A percentile compares a stretch with the other conserved stretches of the same genome.
Conservation (phyloP, 2,797 vertebrate genomes). For the Aulostomus chinensis region DNA sequence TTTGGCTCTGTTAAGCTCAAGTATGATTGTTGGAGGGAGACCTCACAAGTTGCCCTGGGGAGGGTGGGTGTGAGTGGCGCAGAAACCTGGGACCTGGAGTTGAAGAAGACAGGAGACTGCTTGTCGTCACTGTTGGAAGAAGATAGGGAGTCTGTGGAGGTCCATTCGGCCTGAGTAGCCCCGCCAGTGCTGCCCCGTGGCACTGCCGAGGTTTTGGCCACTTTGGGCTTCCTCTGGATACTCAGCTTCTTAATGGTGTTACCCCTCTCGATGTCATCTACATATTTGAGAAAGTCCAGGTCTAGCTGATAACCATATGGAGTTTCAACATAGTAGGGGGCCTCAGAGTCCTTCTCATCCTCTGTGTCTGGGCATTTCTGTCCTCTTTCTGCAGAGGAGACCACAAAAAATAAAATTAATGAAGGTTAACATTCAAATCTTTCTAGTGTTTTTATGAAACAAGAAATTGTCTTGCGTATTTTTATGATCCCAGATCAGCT, state of each 20-base stretch:
- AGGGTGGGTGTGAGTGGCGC: conserved; percentile 57
- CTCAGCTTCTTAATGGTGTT: conserved; percentile 96
- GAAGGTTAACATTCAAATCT: neutral
- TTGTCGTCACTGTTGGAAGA: conserved; percentile 96
- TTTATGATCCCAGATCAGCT: too few relatives aligned
- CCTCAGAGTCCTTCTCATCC: conserved; percentile 82
- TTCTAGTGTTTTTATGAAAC: too few relatives aligned
- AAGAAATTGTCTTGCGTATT: too few relatives aligned
- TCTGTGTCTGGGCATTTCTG: conserved; percentile 81
- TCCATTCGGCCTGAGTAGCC: conserved; percentile 84
- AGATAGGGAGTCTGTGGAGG: conserved; percentile 93
- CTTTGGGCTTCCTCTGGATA: conserved; percentile 88
- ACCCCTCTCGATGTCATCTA: conserved; percentile 97
- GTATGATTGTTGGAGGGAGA: conserved; percentile 66
- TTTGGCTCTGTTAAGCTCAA: conserved; percentile 80
- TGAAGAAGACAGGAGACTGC: conserved; percentile 80
- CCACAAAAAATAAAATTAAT: conserved; percentile 3
- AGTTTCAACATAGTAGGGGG: conserved; percentile 94
- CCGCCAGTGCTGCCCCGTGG: conserved; percentile 67
- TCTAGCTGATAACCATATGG: conserved; percentile 97
- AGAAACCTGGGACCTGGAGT: conserved; percentile 54
- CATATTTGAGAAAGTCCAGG: conserved; percentile 98
- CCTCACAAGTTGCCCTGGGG: conserved; percentile 64
- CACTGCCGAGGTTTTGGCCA: conserved; percentile 41
- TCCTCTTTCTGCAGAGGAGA: conserved; percentile 78